A percentile compares a stretch with the other conserved stretches of the same genome.
Conservation (phyloP, 2,113 vertebrate species). For the Leptobrachium leishanense region DNA sequence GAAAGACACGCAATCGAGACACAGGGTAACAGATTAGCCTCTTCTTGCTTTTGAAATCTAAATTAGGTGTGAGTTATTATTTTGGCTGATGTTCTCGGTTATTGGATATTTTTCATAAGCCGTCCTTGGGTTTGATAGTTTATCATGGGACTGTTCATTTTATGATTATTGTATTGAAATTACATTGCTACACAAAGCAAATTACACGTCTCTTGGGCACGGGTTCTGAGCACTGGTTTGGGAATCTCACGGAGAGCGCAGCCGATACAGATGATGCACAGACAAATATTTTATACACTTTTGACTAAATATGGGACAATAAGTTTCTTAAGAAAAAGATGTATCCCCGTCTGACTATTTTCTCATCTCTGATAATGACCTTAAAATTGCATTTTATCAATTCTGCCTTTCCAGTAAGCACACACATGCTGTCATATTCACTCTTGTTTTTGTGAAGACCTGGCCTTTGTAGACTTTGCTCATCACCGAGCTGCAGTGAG, state of each 20-base stretch:
- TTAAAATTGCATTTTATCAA: neutral
- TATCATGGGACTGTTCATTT: slow-evolving; percentile 58
- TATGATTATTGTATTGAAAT: slow-evolving; percentile 58
- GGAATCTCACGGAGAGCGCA: neutral
- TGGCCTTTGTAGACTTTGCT: neutral
- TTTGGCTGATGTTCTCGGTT: slow-evolving; percentile 56
- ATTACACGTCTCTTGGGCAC: slow-evolving; percentile 51
- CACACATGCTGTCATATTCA: neutral
- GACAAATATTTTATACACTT: neutral
- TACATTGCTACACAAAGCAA: slow-evolving; percentile 59
- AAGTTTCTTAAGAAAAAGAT: neutral
- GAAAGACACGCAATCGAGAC: slow-evolving; percentile 53
- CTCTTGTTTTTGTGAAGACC: neutral
- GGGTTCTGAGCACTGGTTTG: slow-evolving; percentile 23
- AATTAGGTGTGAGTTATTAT: slow-evolving; percentile 61
- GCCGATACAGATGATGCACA: slow-evolving; percentile 13
- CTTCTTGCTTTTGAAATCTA: slow-evolving; percentile 55
- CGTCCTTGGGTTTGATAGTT: slow-evolving; percentile 61
- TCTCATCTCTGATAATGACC: neutral
- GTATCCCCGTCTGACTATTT: neutral
- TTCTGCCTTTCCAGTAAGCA: neutral
- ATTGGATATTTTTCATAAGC: slow-evolving; percentile 61
- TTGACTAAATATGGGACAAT: neutral
- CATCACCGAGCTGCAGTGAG: neutral
- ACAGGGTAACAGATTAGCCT: slow-evolving; percentile 52